phyloP scores from a whole-genome alignment of 2,113 vertebrate genomes.

The Rhinogobius similis region DNA sequence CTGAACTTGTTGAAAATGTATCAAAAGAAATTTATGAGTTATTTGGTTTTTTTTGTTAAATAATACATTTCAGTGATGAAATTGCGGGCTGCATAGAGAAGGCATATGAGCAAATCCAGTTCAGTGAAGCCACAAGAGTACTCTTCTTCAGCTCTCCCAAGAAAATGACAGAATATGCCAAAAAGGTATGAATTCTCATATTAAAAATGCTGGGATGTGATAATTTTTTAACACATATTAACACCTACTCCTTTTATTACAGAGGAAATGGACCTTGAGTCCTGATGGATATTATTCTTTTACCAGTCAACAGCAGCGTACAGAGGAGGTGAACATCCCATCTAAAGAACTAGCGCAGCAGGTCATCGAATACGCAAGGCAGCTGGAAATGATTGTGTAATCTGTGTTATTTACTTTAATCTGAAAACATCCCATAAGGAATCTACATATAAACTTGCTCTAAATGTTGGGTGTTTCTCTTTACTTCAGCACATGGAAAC shows the following conservation, averaged over 20 bases:
- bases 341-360: slow-evolving; percentile 90
- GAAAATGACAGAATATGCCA: slow-evolving; percentile 94
- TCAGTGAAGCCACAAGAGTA: slow-evolving; percentile 86
- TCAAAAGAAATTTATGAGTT: too few species aligned
- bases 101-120: slow-evolving; percentile 91
- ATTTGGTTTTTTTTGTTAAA: slow-evolving; percentile 9
- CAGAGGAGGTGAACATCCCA: slow-evolving; percentile 89
- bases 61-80: slow-evolving; percentile 81
- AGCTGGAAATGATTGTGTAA: slow-evolving; percentile 96
- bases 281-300: slow-evolving; percentile 87
- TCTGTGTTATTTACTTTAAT: slow-evolving; percentile 30
- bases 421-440: slow-evolving; percentile 38
- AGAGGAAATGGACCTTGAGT: slow-evolving; percentile 89
- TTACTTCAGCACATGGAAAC: slow-evolving; percentile 11
- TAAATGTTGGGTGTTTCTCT: slow-evolving; percentile 25
- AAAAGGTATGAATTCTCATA: slow-evolving; percentile 78
- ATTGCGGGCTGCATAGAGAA: slow-evolving; percentile 94
- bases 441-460: slow-evolving; percentile 20
- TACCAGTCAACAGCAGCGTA: slow-evolving; percentile 87
- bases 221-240: background rate
- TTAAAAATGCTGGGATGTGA: background rate
- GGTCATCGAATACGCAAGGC: slow-evolving; percentile 92
- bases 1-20: background rate
- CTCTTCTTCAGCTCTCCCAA: slow-evolving; percentile 90
- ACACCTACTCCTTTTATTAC: slow-evolving; percentile 33